Evolutionary conservation across 2,113 vertebrate species (phyloP).

Genomic region (Anser cygnoides): DNA sequence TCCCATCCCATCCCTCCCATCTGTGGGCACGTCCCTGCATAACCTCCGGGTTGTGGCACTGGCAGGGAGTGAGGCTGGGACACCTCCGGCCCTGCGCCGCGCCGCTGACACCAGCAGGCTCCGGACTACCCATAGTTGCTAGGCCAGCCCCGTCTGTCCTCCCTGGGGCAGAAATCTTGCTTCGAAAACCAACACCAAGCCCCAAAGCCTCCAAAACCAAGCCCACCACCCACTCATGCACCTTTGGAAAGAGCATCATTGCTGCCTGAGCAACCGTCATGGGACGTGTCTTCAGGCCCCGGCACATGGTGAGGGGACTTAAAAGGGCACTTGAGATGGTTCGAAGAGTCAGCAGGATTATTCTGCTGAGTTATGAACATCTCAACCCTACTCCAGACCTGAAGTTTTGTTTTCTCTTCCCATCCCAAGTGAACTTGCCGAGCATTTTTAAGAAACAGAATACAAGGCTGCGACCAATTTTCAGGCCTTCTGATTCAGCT

Average conservation of each 20-base stretch:
- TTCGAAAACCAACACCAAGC: too few relatives aligned
- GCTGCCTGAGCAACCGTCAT: background rate
- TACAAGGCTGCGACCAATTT: background rate
- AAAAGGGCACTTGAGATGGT: fast-evolving
- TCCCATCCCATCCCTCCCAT: fast-evolving
- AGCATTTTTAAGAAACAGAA: background rate
- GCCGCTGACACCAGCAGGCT: background rate
- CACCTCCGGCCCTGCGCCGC: background rate
- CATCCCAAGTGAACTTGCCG: background rate
- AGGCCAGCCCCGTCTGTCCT: too few relatives aligned
- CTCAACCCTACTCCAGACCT: background rate
- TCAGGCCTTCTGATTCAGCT: conserved; percentile 48
- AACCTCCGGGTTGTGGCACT: background rate
- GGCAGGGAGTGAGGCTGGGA: background rate
- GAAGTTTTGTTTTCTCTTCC: background rate
- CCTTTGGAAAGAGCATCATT: background rate
- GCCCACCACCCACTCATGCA: background rate
- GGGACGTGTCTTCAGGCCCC: background rate
- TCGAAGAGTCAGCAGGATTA: background rate
- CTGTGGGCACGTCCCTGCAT: fast-evolving
- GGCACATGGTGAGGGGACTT: fast-evolving
- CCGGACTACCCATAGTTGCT: too few relatives aligned
- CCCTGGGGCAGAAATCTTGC: too few relatives aligned
- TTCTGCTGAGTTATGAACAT: background rate
- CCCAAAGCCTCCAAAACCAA: background rate